Conservation (phyloP, 2,797 vertebrate genomes). For the Poeciliopsis gracilis region DNA sequence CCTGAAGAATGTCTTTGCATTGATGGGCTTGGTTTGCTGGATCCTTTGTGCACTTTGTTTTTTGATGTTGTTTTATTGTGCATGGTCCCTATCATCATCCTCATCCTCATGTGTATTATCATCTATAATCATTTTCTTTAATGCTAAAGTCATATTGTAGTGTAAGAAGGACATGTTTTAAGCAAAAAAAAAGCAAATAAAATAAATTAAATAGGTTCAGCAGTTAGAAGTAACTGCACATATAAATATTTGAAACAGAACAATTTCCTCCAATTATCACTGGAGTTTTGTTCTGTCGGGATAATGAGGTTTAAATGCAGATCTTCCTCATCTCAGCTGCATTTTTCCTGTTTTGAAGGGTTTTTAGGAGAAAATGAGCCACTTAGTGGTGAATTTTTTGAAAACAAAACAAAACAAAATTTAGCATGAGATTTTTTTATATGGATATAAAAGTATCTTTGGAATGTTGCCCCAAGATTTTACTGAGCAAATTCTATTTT, state of each 20-base stretch:
- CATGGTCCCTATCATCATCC: conserved; percentile 15
- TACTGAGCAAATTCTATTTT: neutral
- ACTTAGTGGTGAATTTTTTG: neutral
- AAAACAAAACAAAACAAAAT: neutral
- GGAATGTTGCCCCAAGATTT: neutral
- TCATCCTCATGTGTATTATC: neutral
- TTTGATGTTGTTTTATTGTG: conserved; percentile 7
- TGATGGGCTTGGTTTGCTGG: conserved; percentile 35
- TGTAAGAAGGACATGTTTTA: neutral
- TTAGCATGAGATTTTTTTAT: neutral
- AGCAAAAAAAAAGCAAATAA: neutral
- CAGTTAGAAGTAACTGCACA: neutral
- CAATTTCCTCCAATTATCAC: neutral
- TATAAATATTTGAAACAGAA: neutral
- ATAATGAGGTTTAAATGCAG: neutral
- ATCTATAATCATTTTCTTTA: neutral
- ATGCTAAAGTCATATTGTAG: neutral
- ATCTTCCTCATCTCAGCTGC: neutral
- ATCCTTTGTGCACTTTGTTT: conserved; percentile 17
- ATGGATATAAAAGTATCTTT: neutral
- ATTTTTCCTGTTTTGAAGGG: neutral
- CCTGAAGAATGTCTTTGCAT: conserved; percentile 23
- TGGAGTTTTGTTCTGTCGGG: neutral
- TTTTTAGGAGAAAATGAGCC: neutral
- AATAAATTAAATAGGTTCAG: neutral